Evolutionary conservation across 2,113 vertebrate species (phyloP).

Genomic region (Sander vitreus): DNA sequence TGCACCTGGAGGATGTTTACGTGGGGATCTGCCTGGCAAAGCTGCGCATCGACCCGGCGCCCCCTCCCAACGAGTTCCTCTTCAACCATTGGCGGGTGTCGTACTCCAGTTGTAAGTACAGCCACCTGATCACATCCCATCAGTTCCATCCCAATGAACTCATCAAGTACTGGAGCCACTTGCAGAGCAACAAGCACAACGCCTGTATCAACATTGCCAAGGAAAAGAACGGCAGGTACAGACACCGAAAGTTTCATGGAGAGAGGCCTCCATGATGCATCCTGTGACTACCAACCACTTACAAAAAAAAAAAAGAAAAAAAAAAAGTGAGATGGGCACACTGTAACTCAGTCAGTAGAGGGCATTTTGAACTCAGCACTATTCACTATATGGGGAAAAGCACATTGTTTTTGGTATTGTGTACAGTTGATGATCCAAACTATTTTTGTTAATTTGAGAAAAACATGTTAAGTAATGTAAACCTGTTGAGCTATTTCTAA

Average conservation of each 20-base stretch:
- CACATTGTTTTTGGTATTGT: slow-evolving; percentile 85
- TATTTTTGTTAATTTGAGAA: slow-evolving; percentile 83
- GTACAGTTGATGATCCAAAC: slow-evolving; percentile 81
- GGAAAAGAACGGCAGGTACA: slow-evolving; percentile 92
- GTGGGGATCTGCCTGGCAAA: slow-evolving; percentile 98
- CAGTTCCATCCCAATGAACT: slow-evolving; percentile 96
- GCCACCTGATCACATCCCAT: slow-evolving; percentile 97
- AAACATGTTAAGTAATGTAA: slow-evolving; percentile 77
- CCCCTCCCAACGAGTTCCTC: slow-evolving; percentile 96
- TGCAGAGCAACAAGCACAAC: slow-evolving; percentile 98
- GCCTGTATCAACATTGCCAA: slow-evolving; percentile 93
- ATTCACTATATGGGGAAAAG: slow-evolving; percentile 76
- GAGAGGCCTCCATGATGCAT: slow-evolving; percentile 74
- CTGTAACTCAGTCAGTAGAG: slow-evolving; percentile 31
- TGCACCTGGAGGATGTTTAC: slow-evolving; percentile 98
- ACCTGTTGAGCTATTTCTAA: slow-evolving; percentile 69
- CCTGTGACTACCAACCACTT: slow-evolving; percentile 23
- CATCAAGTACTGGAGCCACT: slow-evolving; percentile 97
- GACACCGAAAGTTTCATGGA: slow-evolving; percentile 91
- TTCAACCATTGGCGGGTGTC: slow-evolving; percentile 98
- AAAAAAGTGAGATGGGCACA: neutral
- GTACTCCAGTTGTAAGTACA: slow-evolving; percentile 98
- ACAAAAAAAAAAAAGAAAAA: too few relatives aligned
- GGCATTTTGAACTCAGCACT: slow-evolving; percentile 74
- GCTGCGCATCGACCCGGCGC: slow-evolving; percentile 94